These are phyloP conservation scores for Tenthredo livida DNA, from an alignment of 2,888 invertebrate genomes.

Conservation along the genomic window DNA sequence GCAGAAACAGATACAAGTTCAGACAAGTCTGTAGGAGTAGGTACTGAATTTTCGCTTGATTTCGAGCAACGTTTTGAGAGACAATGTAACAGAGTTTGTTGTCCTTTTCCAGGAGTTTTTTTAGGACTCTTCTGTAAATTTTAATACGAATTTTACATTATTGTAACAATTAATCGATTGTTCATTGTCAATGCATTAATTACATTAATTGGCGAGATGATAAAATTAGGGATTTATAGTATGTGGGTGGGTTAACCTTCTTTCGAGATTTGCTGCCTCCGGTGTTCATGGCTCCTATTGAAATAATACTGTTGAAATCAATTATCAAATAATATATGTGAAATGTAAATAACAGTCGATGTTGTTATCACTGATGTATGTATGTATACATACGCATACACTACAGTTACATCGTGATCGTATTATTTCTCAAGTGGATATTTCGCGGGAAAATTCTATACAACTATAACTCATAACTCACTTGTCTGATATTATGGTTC, in stretches of 20 bases:
- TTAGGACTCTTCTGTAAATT: background rate
- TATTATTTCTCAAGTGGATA: background rate
- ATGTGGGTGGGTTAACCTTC: constrained; percentile 10
- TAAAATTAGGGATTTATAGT: background rate
- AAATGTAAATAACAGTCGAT: background rate
- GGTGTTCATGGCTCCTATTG: background rate
- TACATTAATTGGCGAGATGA: background rate
- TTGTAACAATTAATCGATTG: background rate
- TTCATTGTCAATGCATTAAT: background rate
- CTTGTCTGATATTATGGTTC: too few relatives aligned
- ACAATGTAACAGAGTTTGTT: constrained; percentile 5
- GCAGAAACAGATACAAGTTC: background rate
- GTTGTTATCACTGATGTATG: background rate
- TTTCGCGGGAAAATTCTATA: background rate
- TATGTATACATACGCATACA: too few relatives aligned
- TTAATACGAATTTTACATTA: background rate
- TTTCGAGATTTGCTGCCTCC: background rate
- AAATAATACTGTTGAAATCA: background rate
- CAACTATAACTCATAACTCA: background rate
- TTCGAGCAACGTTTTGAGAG: background rate
- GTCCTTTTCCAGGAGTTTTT: constrained; percentile 25
- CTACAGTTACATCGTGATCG: background rate
- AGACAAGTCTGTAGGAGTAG: background rate
- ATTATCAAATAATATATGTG: background rate
- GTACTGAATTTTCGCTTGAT: background rate